Percentiles rank a stretch among this genome's conserved stretches.
phyloP scores from a whole-genome alignment of 2,797 vertebrate species.

The Thalassophryne amazonica region DNA sequence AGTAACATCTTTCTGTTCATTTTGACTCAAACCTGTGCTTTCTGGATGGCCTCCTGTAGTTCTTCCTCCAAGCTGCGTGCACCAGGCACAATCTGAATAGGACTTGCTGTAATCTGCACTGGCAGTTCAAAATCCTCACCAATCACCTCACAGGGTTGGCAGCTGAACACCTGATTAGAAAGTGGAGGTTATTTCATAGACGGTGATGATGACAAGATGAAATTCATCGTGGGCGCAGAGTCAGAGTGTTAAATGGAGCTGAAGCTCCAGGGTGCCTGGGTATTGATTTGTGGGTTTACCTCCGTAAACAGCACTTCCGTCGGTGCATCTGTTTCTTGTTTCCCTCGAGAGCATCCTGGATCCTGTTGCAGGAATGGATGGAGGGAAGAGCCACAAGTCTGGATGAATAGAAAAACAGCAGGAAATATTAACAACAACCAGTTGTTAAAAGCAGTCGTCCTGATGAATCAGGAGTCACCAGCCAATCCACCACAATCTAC shows the following conservation, averaged over 20 bases:
- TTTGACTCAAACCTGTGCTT: constrained; percentile 80
- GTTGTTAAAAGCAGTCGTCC: neutral
- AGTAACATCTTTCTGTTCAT: neutral
- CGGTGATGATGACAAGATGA: neutral
- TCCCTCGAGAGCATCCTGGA: constrained; percentile 57
- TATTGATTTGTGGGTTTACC: constrained; percentile 41
- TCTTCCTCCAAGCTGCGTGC: constrained; percentile 87
- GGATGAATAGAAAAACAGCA: neutral
- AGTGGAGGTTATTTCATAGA: constrained; percentile 16
- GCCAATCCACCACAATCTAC: too few relatives aligned
- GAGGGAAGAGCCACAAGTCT: constrained; percentile 69
- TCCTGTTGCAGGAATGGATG: constrained; percentile 86
- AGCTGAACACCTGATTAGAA: constrained; percentile 73
- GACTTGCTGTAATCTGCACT: constrained; percentile 84
- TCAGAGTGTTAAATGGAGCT: neutral
- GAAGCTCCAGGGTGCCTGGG: neutral
- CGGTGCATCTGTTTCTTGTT: constrained; percentile 36
- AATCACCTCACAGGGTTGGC: constrained; percentile 79
- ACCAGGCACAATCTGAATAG: constrained; percentile 62
- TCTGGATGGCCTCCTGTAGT: constrained; percentile 89
- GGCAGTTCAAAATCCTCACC: constrained; percentile 85
- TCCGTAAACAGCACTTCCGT: constrained; percentile 67
- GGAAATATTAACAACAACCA: neutral
- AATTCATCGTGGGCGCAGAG: too few relatives aligned
- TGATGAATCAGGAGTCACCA: neutral